phyloP scores from a whole-genome alignment of 1,140 invertebrate species.

The Hypsibius dujardini region DNA sequence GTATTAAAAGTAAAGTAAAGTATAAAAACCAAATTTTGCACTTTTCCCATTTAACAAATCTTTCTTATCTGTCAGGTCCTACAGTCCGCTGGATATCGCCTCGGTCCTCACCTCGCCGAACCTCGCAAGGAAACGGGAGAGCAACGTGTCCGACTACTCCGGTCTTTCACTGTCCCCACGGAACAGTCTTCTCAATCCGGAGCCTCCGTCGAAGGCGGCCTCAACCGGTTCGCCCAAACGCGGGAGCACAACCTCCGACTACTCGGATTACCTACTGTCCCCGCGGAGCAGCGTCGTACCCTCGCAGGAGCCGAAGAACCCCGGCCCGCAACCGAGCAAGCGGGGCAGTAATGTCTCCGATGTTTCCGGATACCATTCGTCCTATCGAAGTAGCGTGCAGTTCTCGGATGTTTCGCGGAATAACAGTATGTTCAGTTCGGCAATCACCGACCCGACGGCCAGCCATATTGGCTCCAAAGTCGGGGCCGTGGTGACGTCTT shows the following conservation, averaged over 20 bases:
- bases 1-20: no score
- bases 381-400: constrained; percentile 14
- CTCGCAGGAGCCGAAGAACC: background rate
- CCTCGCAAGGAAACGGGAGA: background rate
- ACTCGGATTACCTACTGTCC: constrained; percentile 4
- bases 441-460: constrained; percentile 31
- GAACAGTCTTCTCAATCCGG: background rate
- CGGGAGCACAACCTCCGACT: background rate
- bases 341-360: constrained; percentile 16
- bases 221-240: no score
- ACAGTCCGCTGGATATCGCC: background rate
- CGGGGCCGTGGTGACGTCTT: constrained; percentile 81
- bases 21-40: no score
- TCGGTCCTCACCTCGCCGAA: background rate
- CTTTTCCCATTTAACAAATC: no score
- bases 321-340: background rate
- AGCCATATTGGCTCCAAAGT: constrained; percentile 31
- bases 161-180: background rate
- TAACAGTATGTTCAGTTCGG: constrained; percentile 21
- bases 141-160: constrained; percentile 5
- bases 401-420: background rate
- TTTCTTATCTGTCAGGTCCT: no score
- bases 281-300: background rate
- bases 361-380: constrained; percentile 1
- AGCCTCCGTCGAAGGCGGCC: background rate